Conservation (phyloP, 2,797 vertebrate species). For the Cottoperca gobio region DNA sequence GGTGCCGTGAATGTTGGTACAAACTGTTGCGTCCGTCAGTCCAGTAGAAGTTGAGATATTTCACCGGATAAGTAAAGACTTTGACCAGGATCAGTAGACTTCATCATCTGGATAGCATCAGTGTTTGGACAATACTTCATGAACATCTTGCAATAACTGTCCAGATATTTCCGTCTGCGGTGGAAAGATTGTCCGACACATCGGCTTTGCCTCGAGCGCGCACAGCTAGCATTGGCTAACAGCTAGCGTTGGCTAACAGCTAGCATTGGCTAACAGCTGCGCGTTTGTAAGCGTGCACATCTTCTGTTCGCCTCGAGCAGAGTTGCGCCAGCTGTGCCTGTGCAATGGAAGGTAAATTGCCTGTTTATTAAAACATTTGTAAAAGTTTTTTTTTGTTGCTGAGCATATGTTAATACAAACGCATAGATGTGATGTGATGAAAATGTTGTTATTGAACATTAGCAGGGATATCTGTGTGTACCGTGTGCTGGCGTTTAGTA, state of each 20-base stretch:
- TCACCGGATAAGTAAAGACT: not conserved
- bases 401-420: slow-evolving; percentile 31
- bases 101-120: not conserved
- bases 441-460: slow-evolving; percentile 26
- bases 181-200: not conserved
- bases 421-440: slow-evolving; percentile 30
- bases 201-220: not conserved
- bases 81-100: not conserved
- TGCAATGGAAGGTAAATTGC: slow-evolving; percentile 31
- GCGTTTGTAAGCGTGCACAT: not conserved
- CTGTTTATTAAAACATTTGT: slow-evolving; percentile 26
- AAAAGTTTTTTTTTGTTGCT: not conserved
- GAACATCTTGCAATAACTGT: not conserved
- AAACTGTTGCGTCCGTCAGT: not conserved
- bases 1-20: not conserved
- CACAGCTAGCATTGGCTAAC: not conserved
- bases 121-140: not conserved
- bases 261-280: not conserved
- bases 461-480: slow-evolving; percentile 18
- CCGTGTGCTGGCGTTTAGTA: slow-evolving; percentile 36
- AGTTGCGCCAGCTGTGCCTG: slow-evolving; percentile 6
- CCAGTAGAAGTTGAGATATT: not conserved
- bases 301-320: not conserved
- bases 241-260: too few relatives aligned
- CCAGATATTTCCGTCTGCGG: not conserved